Percentiles rank a stretch among this genome's conserved stretches.
phyloP scores from a whole-genome alignment of 2,888 invertebrate genomes.

The Seira musarum region DNA sequence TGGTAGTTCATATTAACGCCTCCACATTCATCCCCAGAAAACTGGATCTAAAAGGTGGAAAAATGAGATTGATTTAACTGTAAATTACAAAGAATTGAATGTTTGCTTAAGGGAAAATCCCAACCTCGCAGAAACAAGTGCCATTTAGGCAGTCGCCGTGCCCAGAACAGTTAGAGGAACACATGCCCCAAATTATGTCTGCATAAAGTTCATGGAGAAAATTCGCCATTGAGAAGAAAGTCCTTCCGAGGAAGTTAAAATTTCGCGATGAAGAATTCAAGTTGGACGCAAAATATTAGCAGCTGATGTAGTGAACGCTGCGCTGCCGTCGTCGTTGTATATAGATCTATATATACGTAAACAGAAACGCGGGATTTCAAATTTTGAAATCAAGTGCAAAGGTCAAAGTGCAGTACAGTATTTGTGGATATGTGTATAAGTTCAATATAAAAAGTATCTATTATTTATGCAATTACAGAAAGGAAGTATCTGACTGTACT shows the following conservation, averaged over 20 bases:
- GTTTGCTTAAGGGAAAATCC: background rate
- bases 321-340: background rate
- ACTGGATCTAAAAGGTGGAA: constrained; percentile 75
- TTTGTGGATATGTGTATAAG: background rate
- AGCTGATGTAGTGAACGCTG: background rate
- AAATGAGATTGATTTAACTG: background rate
- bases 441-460: too few relatives aligned
- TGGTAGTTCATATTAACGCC: constrained; percentile 88
- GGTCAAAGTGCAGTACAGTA: too few relatives aligned
- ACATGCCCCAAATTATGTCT: constrained; percentile 72
- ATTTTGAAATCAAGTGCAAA: too few relatives aligned
- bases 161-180: constrained; percentile 86
- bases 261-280: background rate
- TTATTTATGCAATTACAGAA: too few relatives aligned
- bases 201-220: constrained; percentile 69
- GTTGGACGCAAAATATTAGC: too few relatives aligned
- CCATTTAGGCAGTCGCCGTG: constrained; percentile 94
- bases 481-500: too few relatives aligned
- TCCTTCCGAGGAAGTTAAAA: constrained; percentile 47
- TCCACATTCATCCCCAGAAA: constrained; percentile 87
- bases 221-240: constrained; percentile 65
- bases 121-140: constrained; percentile 93
- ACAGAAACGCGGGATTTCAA: too few relatives aligned
- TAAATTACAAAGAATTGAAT: constrained; percentile 8
- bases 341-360: too few relatives aligned